Conservation (phyloP, 2,113 vertebrate species). For the Eclectus roratus region DNA sequence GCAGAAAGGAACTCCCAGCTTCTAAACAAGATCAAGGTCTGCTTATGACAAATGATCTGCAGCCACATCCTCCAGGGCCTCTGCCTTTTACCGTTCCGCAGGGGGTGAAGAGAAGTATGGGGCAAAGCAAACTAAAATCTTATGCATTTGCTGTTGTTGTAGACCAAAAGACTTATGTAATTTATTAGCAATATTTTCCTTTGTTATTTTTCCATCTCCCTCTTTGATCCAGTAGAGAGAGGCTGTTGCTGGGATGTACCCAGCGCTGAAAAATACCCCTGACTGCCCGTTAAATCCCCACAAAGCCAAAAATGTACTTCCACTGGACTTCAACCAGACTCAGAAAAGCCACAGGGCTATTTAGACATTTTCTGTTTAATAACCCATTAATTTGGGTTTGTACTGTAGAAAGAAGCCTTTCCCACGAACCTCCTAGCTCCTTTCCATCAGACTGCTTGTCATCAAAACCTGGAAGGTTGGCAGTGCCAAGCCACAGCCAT, state of each 20-base stretch:
- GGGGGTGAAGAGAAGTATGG: neutral
- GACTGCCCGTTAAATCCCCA: neutral
- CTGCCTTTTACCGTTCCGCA: neutral
- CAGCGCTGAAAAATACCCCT: neutral
- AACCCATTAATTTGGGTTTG: neutral
- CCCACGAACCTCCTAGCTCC: neutral
- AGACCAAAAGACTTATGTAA: neutral
- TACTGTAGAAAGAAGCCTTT: neutral
- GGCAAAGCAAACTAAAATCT: neutral
- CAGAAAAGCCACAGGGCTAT: neutral
- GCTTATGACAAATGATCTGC: neutral
- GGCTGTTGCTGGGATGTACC: neutral
- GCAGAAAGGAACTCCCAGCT: neutral
- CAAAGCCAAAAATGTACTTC: neutral
- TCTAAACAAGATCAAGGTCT: neutral
- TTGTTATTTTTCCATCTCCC: neutral
- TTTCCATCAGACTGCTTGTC: neutral
- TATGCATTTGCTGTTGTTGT: neutral
- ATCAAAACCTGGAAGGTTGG: neutral
- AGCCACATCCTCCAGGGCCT: neutral
- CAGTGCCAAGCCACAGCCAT: constrained; percentile 18
- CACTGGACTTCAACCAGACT: neutral
- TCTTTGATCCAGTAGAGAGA: neutral
- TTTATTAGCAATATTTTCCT: neutral
- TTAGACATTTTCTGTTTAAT: neutral